Conservation (phyloP, 2,797 vertebrate genomes). For the Threskiornis aethiopicus region DNA sequence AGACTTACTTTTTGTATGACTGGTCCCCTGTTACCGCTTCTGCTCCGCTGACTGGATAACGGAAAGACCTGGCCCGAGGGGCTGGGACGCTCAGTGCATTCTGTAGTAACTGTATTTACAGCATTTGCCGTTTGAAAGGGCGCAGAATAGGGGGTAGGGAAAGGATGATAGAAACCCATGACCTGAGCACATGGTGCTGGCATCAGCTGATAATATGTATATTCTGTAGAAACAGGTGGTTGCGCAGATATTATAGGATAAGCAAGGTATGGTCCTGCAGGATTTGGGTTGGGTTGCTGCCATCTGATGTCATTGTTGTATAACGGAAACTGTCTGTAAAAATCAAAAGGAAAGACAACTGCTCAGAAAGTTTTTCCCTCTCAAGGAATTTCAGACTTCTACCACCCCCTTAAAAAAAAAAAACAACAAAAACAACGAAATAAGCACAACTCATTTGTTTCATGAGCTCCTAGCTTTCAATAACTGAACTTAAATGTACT, state of each 20-base stretch:
- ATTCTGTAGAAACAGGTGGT: slow-evolving; percentile 92
- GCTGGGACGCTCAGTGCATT: slow-evolving; percentile 84
- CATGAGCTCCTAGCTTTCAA: not conserved
- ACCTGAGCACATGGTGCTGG: slow-evolving; percentile 94
- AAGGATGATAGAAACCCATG: slow-evolving; percentile 98
- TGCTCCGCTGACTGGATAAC: slow-evolving; percentile 81
- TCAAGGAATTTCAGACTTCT: not conserved
- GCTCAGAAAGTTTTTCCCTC: not conserved
- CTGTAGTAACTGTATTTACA: slow-evolving; percentile 83
- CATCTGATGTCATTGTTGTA: slow-evolving; percentile 95
- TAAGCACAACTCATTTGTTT: not conserved
- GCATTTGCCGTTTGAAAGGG: slow-evolving; percentile 85
- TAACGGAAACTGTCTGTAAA: slow-evolving; percentile 88
- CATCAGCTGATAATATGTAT: slow-evolving; percentile 95
- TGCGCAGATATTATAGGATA: slow-evolving; percentile 95
- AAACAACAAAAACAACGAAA: not conserved
- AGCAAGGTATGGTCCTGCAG: slow-evolving; percentile 91
- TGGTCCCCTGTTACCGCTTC: slow-evolving; percentile 82
- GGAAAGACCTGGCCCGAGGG: slow-evolving; percentile 83
- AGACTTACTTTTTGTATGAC: slow-evolving; percentile 85
- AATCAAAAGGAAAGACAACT: not conserved
- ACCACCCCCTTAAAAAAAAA: not conserved
- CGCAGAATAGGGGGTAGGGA: slow-evolving; percentile 84
- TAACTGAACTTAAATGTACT: not conserved
- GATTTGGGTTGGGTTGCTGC: slow-evolving; percentile 90